phyloP scores from a whole-genome alignment of 2,797 vertebrate species.

The Parauchenoglanis ngamensis region DNA sequence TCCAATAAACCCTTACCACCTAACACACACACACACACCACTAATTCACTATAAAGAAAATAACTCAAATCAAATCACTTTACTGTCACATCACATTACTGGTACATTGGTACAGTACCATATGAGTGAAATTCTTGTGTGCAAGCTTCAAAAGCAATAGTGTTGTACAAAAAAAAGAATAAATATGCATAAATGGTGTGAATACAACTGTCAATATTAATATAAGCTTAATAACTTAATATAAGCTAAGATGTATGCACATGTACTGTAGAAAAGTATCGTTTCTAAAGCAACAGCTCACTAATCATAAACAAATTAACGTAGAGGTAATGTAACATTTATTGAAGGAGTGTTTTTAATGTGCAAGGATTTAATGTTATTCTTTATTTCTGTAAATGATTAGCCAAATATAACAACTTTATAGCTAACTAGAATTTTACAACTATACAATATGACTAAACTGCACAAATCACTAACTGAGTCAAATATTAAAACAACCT shows the following conservation, averaged over 20 bases:
- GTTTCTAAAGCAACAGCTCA: neutral
- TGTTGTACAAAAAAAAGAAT: too few relatives aligned
- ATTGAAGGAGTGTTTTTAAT: neutral
- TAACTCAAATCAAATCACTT: neutral
- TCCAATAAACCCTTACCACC: constrained; percentile 91
- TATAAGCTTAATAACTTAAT: too few relatives aligned
- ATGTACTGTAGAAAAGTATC: neutral
- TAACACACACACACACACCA: constrained; percentile 58
- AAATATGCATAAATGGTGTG: too few relatives aligned
- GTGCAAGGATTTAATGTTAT: neutral
- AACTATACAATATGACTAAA: neutral
- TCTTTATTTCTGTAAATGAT: neutral
- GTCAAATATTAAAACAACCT: neutral
- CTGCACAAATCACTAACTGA: neutral
- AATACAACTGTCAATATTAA: too few relatives aligned
- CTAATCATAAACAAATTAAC: neutral
- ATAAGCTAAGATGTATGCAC: neutral
- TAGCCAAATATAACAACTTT: neutral
- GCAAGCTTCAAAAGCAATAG: too few relatives aligned
- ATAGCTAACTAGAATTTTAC: neutral
- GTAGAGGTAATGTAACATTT: neutral
- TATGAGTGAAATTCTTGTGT: too few relatives aligned
- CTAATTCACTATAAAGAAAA: neutral
- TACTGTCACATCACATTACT: too few relatives aligned
- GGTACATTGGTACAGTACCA: too few relatives aligned